These are phyloP conservation scores for Octodon degus DNA, from an alignment of 2,113 vertebrate species.

Conservation along the genomic window DNA sequence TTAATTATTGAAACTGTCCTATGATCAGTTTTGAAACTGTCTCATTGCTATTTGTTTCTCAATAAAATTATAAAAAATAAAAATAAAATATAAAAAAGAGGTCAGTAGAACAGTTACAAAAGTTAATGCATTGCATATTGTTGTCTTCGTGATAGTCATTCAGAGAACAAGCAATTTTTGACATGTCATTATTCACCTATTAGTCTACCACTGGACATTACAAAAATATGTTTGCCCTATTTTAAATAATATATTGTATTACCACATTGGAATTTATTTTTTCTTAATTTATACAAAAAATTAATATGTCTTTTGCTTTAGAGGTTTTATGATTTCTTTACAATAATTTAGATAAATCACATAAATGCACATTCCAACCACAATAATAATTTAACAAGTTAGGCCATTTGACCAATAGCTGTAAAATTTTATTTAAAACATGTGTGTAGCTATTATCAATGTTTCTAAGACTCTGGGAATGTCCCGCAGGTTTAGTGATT, in stretches of 20 bases:
- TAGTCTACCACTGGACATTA: not conserved
- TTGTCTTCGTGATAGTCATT: too few relatives aligned
- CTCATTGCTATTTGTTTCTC: too few relatives aligned
- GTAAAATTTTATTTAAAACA: not conserved
- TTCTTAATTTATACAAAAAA: not conserved
- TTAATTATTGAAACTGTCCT: too few relatives aligned
- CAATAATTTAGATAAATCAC: not conserved
- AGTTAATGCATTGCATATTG: too few relatives aligned
- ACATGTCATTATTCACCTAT: accelerated
- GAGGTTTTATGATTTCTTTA: not conserved
- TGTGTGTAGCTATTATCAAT: too few relatives aligned
- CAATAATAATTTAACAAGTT: not conserved
- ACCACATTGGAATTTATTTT: not conserved
- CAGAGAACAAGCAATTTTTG: too few relatives aligned
- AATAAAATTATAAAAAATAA: too few relatives aligned
- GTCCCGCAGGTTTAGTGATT: not conserved
- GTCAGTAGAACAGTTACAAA: too few relatives aligned
- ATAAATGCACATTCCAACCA: not conserved
- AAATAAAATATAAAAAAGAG: too few relatives aligned
- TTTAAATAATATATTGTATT: not conserved
- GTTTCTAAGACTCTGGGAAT: not conserved
- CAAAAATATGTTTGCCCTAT: not conserved
- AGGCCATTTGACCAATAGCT: not conserved
- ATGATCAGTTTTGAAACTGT: too few relatives aligned
- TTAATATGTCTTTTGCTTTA: not conserved